A percentile compares a stretch with the other conserved stretches of the same genome.
These are phyloP conservation scores for Verasper variegatus DNA, from an alignment of 2,113 vertebrate species.

Conservation along the genomic window DNA sequence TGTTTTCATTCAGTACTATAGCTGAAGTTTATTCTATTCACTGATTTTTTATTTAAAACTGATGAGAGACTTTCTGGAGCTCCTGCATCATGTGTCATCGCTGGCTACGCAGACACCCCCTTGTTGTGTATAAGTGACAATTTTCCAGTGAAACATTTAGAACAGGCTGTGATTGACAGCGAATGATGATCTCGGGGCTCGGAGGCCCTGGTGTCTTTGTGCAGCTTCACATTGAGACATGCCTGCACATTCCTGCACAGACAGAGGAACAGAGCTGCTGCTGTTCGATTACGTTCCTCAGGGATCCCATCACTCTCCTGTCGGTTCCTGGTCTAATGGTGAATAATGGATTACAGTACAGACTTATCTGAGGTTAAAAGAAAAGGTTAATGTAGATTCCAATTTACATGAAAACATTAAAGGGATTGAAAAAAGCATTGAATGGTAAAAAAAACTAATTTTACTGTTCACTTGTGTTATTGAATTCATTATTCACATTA, in stretches of 20 bases:
- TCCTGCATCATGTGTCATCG: background rate
- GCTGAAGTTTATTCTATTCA: too few species aligned
- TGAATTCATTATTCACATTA: background rate
- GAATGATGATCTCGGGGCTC: slow-evolving; percentile 28
- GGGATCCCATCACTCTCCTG: slow-evolving; percentile 21
- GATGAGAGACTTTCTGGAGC: background rate
- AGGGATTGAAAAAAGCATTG: too few species aligned
- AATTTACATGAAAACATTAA: too few species aligned
- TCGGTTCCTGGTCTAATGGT: background rate
- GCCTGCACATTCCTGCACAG: slow-evolving; percentile 51
- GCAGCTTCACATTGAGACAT: slow-evolving; percentile 42
- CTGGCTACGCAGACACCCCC: background rate
- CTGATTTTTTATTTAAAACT: background rate
- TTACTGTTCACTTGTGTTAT: background rate
- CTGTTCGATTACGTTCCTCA: slow-evolving; percentile 23
- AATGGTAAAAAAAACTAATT: background rate
- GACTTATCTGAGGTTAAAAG: background rate
- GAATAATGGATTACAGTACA: slow-evolving; percentile 1
- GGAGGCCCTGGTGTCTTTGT: slow-evolving; percentile 33
- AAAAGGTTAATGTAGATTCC: too few species aligned
- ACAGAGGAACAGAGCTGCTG: slow-evolving; percentile 42
- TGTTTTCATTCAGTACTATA: too few species aligned
- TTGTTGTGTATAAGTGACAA: background rate
- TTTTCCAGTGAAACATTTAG: slow-evolving; percentile 11
- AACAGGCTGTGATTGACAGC: slow-evolving; percentile 22